These are phyloP conservation scores for Perizoma flavofasciatum DNA, from an alignment of 2,888 invertebrate species.

Conservation along the genomic window DNA sequence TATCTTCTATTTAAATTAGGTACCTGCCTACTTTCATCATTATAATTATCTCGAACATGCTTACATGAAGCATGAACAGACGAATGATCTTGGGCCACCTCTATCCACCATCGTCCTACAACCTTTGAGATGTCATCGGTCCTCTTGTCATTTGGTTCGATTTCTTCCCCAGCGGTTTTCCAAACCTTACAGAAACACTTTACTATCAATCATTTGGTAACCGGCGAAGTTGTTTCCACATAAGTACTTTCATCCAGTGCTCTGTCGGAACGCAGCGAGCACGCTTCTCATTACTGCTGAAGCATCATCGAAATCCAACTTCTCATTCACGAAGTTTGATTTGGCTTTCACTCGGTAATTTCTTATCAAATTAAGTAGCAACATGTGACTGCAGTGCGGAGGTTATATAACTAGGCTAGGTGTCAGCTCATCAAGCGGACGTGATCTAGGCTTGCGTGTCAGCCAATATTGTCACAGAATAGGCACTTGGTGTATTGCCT, in stretches of 20 bases:
- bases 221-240: too few species aligned
- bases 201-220: too few species aligned
- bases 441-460: conserved; percentile 17
- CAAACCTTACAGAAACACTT: too few species aligned
- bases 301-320: conserved; percentile 19
- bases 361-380: conserved; percentile 23
- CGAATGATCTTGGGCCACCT: too few species aligned
- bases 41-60: too few species aligned
- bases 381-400: conserved; percentile 35
- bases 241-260: conserved; percentile 4
- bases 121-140: too few species aligned
- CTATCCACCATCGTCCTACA: too few species aligned
- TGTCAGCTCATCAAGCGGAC: conserved; percentile 20
- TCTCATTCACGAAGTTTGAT: conserved; percentile 3
- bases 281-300: conserved; percentile 15
- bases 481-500: neutral
- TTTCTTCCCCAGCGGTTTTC: too few species aligned
- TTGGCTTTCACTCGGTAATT: conserved; percentile 10
- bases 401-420: conserved; percentile 26
- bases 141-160: too few species aligned
- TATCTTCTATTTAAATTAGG: too few species aligned
- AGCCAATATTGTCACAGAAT: conserved; percentile 16
- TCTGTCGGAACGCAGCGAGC: conserved; percentile 7
- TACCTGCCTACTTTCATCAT: too few species aligned
- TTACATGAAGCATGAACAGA: too few species aligned